These are phyloP conservation scores for Pollicipes pollicipes DNA, from an alignment of 1,140 invertebrate species.

Conservation along the genomic window DNA sequence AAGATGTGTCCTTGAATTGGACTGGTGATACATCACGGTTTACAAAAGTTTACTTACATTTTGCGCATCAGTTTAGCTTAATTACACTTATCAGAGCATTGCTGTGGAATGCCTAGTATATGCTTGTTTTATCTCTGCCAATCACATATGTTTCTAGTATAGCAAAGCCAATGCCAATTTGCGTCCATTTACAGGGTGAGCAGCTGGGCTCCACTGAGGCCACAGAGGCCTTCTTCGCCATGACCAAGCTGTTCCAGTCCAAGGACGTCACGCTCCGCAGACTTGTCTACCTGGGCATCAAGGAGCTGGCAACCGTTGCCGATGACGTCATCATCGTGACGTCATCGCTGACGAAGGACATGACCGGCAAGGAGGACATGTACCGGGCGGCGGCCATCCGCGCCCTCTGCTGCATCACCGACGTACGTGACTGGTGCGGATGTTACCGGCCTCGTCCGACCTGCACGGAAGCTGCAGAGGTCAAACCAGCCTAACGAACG, in stretches of 20 bases:
- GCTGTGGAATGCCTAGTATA: too few species aligned
- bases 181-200: slow-evolving; percentile 52
- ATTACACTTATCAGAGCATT: too few species aligned
- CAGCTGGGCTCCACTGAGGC: slow-evolving; percentile 80
- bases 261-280: slow-evolving; percentile 84
- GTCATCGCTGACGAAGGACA: slow-evolving; percentile 92
- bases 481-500: neutral
- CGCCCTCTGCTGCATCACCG: slow-evolving; percentile 92
- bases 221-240: slow-evolving; percentile 96
- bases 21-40: too few species aligned
- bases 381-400: slow-evolving; percentile 90
- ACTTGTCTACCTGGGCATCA: slow-evolving; percentile 93
- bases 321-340: slow-evolving; percentile 99
- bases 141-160: too few species aligned
- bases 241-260: slow-evolving; percentile 97
- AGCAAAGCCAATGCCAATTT: too few species aligned
- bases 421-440: slow-evolving; percentile 35
- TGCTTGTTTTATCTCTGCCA: too few species aligned
- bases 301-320: slow-evolving; percentile 81
- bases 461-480: neutral
- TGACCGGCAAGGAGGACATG: slow-evolving; percentile 95
- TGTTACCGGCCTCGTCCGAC: neutral
- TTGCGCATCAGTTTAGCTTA: too few species aligned
- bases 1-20: too few species aligned
- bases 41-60: too few species aligned